Evolutionary conservation across 2,888 invertebrate genomes (phyloP).

Genomic region (Drosophila anomalata): DNA sequence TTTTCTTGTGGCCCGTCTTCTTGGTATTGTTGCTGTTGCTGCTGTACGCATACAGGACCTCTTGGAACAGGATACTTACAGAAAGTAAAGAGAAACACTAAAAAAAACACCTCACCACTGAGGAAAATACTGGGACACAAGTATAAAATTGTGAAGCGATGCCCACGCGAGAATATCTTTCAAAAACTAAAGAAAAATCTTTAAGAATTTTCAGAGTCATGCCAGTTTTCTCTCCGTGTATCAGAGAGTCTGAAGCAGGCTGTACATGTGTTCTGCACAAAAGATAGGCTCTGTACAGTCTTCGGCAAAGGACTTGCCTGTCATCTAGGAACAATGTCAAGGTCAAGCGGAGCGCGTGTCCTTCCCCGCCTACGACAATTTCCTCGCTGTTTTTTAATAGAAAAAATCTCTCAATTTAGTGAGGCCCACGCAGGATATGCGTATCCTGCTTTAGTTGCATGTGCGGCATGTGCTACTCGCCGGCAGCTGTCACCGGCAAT

Average conservation of each 20-base stretch:
- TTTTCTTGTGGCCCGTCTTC: constrained; percentile 35
- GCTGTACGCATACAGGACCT: constrained; percentile 67
- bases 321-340: constrained; percentile 68
- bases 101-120: constrained; percentile 47
- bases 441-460: constrained; percentile 73
- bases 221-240: constrained; percentile 4
- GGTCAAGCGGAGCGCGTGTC: constrained; percentile 69
- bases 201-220: neutral
- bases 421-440: constrained; percentile 65
- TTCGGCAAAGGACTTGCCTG: constrained; percentile 24
- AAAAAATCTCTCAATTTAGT: constrained; percentile 68
- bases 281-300: constrained; percentile 8
- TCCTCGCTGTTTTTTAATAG: constrained; percentile 68
- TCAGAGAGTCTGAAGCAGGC: neutral
- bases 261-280: constrained; percentile 16
- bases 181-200: neutral
- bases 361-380: constrained; percentile 31
- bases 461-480: constrained; percentile 46
- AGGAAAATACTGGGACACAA: neutral
- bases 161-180: neutral
- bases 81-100: constrained; percentile 52
- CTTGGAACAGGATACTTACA: constrained; percentile 67
- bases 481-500: constrained; percentile 66
- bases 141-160: neutral
- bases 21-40: constrained; percentile 51